A percentile compares a stretch with the other conserved stretches of the same genome.
Evolutionary conservation across 2,797 vertebrate species (phyloP).

Genomic region (Nannoperca obscura): DNA sequence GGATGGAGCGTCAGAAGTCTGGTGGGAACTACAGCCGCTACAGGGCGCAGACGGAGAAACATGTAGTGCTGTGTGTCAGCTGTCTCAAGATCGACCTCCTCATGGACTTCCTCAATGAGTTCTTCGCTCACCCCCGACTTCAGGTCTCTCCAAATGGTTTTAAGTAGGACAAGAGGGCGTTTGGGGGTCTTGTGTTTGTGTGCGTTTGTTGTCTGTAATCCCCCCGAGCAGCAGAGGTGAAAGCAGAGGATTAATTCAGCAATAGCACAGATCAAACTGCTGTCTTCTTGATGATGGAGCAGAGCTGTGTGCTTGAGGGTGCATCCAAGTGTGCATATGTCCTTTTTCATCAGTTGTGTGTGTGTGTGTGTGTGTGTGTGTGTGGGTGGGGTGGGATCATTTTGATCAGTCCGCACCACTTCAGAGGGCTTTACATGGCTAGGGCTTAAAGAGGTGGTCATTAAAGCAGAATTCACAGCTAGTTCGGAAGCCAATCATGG

Average conservation of each 20-base stretch:
- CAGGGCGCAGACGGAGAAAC: slow-evolving; percentile 90
- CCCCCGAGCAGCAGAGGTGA: slow-evolving; percentile 63
- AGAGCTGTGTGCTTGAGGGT: slow-evolving; percentile 45
- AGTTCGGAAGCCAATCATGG: no score
- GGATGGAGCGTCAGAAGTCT: slow-evolving; percentile 91
- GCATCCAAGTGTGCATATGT: slow-evolving; percentile 32
- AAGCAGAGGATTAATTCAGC: slow-evolving; percentile 68
- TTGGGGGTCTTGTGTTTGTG: slow-evolving; percentile 24
- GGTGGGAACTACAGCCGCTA: slow-evolving; percentile 91
- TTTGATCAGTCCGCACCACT: no score
- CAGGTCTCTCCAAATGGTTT: slow-evolving; percentile 79
- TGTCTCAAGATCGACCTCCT: slow-evolving; percentile 90
- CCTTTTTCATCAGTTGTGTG: neutral
- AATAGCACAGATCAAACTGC: slow-evolving; percentile 55
- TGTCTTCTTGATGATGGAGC: slow-evolving; percentile 54
- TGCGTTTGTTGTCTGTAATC: slow-evolving; percentile 62
- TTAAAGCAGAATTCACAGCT: no score
- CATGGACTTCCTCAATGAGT: slow-evolving; percentile 91
- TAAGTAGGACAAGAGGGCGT: slow-evolving; percentile 35
- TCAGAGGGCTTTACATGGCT: no score
- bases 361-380: no score
- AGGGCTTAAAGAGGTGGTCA: no score
- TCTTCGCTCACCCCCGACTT: slow-evolving; percentile 89
- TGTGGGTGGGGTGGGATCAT: no score
- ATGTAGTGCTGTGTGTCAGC: slow-evolving; percentile 90